phyloP scores from a whole-genome alignment of 92 coral and sea anemone species.

The Umimayanthus kanabou region DNA sequence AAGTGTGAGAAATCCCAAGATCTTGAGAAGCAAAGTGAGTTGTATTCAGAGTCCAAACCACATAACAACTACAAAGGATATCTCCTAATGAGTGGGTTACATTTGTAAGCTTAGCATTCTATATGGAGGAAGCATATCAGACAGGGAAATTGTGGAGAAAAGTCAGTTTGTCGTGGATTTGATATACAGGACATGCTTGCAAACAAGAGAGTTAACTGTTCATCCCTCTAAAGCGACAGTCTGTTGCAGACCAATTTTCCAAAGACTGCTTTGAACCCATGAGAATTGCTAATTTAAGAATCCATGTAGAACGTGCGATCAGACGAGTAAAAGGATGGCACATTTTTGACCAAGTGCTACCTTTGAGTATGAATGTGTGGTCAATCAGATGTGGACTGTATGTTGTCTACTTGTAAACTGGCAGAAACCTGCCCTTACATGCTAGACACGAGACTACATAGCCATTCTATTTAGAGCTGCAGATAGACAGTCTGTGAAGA shows the following conservation, averaged over 20 bases:
- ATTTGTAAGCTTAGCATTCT: slow-evolving; percentile 63
- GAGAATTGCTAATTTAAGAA: slow-evolving; percentile 69
- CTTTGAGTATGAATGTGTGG: slow-evolving; percentile 60
- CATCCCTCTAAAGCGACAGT: slow-evolving; percentile 59
- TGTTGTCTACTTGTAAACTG: slow-evolving; percentile 64
- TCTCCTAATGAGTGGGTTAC: slow-evolving; percentile 71
- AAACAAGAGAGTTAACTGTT: slow-evolving; percentile 43
- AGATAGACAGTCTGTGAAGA: slow-evolving; percentile 9
- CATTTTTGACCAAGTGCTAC: slow-evolving; percentile 64
- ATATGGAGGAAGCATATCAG: slow-evolving; percentile 68
- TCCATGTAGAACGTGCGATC: slow-evolving; percentile 71
- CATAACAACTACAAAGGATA: slow-evolving; percentile 63
- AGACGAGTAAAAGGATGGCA: slow-evolving; percentile 69
- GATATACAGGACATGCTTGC: slow-evolving; percentile 61
- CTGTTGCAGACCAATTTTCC: too few species aligned
- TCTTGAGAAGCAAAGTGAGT: slow-evolving; percentile 60
- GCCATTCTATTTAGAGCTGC: slow-evolving; percentile 27
- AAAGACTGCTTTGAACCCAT: slow-evolving; percentile 59
- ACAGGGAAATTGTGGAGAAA: slow-evolving; percentile 61
- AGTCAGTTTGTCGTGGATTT: slow-evolving; percentile 59
- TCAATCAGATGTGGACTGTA: slow-evolving; percentile 66
- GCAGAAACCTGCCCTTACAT: slow-evolving; percentile 57
- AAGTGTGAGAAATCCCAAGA: slow-evolving; percentile 60
- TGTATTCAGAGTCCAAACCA: slow-evolving; percentile 66
- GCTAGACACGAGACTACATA: slow-evolving; percentile 38